phyloP scores from a whole-genome alignment of 2,797 vertebrate species.

The Clarias fuscus region DNA sequence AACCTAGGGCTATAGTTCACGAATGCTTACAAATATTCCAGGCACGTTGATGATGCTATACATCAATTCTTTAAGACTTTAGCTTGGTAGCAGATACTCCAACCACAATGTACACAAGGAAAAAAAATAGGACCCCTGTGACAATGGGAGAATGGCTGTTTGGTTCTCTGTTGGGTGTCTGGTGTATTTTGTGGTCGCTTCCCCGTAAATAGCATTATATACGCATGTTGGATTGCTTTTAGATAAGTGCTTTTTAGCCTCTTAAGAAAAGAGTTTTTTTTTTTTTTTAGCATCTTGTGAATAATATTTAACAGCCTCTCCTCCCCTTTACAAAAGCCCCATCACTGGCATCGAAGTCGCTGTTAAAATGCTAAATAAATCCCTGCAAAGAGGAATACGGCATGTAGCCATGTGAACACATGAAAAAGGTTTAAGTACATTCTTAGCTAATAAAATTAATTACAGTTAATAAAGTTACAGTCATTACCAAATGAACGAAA shows the following conservation, averaged over 20 bases:
- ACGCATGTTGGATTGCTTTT: constrained; percentile 54
- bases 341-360: constrained; percentile 41
- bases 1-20: background rate
- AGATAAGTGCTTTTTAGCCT: constrained; percentile 52
- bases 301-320: constrained; percentile 61
- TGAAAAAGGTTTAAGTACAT: background rate
- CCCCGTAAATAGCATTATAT: constrained; percentile 55
- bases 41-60: background rate
- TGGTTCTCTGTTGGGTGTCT: constrained; percentile 24
- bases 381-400: background rate
- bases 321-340: constrained; percentile 41
- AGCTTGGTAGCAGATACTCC: too few relatives aligned
- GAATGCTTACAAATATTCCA: background rate
- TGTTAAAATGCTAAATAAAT: background rate
- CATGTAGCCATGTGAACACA: constrained; percentile 9
- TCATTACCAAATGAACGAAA: background rate
- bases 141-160: background rate
- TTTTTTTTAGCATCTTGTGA: constrained; percentile 51
- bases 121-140: background rate
- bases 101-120: background rate
- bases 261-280: constrained; percentile 54
- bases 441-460: background rate
- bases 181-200: constrained; percentile 40
- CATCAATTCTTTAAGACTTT: background rate
- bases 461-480: background rate